Percentiles rank a stretch among this genome's conserved stretches.
Evolutionary conservation across 2,888 invertebrate genomes (phyloP).

Genomic region (Cheiracanthium punctorium): DNA sequence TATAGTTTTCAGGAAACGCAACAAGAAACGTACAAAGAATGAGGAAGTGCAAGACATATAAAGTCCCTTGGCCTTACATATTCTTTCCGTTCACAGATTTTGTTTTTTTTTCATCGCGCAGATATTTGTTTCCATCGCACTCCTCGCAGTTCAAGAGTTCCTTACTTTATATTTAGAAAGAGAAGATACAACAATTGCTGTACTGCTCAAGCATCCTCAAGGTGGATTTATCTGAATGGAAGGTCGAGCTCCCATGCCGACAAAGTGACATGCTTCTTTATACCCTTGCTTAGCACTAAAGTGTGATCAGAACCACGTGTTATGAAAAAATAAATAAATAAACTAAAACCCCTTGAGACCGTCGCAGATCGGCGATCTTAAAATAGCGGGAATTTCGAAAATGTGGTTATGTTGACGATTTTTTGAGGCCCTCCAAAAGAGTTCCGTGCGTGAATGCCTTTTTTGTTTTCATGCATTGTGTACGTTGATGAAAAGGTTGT

Average conservation of each 20-base stretch:
- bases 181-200: slow-evolving; percentile 36
- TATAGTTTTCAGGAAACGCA: too few species aligned
- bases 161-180: slow-evolving; percentile 39
- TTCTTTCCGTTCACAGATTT: neutral
- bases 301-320: neutral
- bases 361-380: neutral
- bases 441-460: neutral
- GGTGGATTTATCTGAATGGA: slow-evolving; percentile 24
- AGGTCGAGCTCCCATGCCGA: slow-evolving; percentile 13
- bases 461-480: neutral
- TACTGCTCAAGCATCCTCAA: neutral
- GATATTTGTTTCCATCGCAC: neutral
- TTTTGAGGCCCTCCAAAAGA: neutral
- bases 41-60: neutral
- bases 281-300: neutral
- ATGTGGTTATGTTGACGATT: neutral
- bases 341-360: too few species aligned
- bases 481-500: neutral
- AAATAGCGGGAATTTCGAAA: neutral
- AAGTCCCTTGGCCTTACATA: neutral
- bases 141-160: too few species aligned
- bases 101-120: neutral
- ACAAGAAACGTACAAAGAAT: neutral
- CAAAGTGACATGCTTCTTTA: neutral
- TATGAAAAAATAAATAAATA: too few species aligned